Evolutionary conservation across 2,113 vertebrate species (phyloP).

Genomic region (Malaclemys terrapin): DNA sequence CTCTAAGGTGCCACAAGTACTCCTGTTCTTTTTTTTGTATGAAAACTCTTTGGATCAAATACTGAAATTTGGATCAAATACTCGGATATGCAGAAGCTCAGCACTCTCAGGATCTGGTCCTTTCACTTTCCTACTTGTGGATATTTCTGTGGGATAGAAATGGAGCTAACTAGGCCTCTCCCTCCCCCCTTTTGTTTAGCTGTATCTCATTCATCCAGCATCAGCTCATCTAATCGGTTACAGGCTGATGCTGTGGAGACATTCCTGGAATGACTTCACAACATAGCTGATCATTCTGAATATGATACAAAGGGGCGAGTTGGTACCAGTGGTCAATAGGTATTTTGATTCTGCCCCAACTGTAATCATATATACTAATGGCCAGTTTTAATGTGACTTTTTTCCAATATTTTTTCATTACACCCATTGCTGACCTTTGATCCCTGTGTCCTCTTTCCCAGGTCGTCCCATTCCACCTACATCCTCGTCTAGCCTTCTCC

Average conservation of each 20-base stretch:
- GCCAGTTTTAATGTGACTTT: slow-evolving; percentile 38
- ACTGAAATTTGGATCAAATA: neutral
- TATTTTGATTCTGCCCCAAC: neutral
- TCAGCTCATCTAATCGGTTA: neutral
- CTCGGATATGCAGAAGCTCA: neutral
- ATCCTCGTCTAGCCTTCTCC: slow-evolving; percentile 96
- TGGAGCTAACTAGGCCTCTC: rapidly evolving
- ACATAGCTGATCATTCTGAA: neutral
- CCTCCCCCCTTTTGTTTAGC: neutral
- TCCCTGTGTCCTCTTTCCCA: slow-evolving; percentile 90
- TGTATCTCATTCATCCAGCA: neutral
- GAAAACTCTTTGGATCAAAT: neutral
- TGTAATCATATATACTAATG: neutral
- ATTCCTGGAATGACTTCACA: neutral
- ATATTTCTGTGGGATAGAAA: rapidly evolving
- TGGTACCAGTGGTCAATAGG: neutral
- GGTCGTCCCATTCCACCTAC: slow-evolving; percentile 99
- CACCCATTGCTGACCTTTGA: slow-evolving; percentile 83
- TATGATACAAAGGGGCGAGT: neutral
- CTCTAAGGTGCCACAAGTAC: too few species aligned
- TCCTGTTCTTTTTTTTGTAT: too few species aligned
- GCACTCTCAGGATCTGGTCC: rapidly evolving
- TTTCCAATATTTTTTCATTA: slow-evolving; percentile 67
- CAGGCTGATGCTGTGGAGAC: neutral
- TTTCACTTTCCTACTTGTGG: neutral